Evolutionary conservation across 2,888 invertebrate species (phyloP), one percentile per base, ranked within the genome.

Genomic region (Lasioglossum lativentre): DNA sequence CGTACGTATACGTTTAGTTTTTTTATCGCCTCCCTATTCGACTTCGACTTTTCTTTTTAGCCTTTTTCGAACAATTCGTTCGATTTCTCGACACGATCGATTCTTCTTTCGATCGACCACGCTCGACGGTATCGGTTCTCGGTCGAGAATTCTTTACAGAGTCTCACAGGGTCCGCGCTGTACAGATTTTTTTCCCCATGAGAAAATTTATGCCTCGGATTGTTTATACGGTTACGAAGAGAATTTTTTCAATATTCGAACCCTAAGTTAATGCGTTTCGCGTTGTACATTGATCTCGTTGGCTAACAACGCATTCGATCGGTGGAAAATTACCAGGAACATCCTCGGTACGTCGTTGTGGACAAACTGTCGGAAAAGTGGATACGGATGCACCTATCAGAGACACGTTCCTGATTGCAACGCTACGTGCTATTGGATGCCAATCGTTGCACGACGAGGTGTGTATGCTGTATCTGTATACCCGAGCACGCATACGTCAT

Each of bases 401-500:
- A 63, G 68, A 19, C 81, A 90, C 90, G 52, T 42, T 74, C 88
- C 91, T 91, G 88, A 77, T 71, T 84, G 81, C 83, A 84, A 86
- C 89, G 83, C 77, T 74, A 71, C 83, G 70, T 85, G 79, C 76
- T 81, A 90, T 90, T 91, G 91, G 90, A 82, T 79, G 75, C 42
- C 80, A 78, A 74, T 85, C 76, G 71, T 74, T 82, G 86, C 81
- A 85, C 77, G 74, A 78, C 72, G 59, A 23, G 63, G 77, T 84
- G 77, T 84, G 23, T 52, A 23, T 2, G 47, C 2, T 52, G 47
- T 85, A 78, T 85, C 52, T 47, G 38, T 52, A 72, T 75, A 59
- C 30, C 75, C 30, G 59, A n/a, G 81, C 82, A 80, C 82, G 77
- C 86, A 80, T 86, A 89, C 75, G 59, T 30, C n/a, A 5, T 19